Conservation (phyloP, 2,797 vertebrate species). For the Pangasius mekongensis region DNA sequence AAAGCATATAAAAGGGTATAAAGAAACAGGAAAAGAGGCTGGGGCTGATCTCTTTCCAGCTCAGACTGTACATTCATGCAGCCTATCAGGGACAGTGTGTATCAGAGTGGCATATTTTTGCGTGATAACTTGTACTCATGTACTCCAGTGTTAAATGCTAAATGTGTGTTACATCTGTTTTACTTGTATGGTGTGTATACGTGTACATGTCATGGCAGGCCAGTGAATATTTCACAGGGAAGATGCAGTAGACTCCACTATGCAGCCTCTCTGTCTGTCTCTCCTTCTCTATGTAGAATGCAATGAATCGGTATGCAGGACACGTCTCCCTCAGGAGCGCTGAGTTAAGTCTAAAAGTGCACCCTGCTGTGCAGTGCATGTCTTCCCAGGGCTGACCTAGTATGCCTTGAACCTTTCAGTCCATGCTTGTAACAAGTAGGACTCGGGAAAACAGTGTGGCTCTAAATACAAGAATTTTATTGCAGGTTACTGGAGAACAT, state of each 20-base stretch:
- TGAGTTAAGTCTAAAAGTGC: constrained; percentile 18
- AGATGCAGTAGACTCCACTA: neutral
- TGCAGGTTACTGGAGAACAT: neutral
- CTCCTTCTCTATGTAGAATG: constrained; percentile 16
- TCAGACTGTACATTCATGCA: neutral
- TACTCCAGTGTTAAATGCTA: neutral
- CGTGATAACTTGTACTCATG: neutral
- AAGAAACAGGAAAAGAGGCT: neutral
- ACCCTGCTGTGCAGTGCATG: constrained; percentile 11
- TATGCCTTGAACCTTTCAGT: neutral
- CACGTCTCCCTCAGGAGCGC: constrained; percentile 13
- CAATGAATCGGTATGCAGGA: constrained; percentile 9
- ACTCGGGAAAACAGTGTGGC: neutral
- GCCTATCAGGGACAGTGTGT: neutral
- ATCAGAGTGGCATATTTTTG: too few species aligned
- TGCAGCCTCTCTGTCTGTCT: neutral
- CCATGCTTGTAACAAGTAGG: neutral
- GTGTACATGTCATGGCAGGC: neutral
- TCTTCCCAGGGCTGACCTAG: neutral
- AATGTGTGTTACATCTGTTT: constrained; percentile 9
- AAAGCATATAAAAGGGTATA: neutral
- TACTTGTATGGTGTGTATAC: neutral
- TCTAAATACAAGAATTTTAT: neutral
- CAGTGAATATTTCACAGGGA: constrained; percentile 42
- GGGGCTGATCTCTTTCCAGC: neutral